A percentile compares a stretch with the other conserved stretches of the same genome.
Conservation (phyloP, 2,888 invertebrate species). For the Cryptosula pallasiana region DNA sequence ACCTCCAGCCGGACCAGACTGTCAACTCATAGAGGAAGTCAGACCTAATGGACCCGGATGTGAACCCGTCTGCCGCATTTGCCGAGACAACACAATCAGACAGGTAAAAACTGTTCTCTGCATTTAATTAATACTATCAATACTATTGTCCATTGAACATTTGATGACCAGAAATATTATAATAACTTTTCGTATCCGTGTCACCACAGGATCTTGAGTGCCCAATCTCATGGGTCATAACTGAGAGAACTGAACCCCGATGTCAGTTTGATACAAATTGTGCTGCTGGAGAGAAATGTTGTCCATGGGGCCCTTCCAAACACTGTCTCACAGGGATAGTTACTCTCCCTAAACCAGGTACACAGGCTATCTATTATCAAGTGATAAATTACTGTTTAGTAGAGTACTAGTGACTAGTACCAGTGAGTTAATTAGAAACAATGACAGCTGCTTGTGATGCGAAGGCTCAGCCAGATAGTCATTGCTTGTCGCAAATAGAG, state of each 20-base stretch:
- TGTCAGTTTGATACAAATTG: neutral
- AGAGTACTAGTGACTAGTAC: no score
- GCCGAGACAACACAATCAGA: neutral
- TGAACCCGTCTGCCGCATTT: neutral
- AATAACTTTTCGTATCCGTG: neutral
- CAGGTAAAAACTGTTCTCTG: no score
- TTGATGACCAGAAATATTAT: no score
- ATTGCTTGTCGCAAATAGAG: no score
- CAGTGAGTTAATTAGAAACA: no score
- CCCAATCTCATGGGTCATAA: neutral
- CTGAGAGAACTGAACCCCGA: neutral
- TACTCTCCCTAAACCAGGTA: neutral
- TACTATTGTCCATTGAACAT: no score
- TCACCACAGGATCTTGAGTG: neutral
- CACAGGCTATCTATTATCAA: neutral
- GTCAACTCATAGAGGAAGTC: neutral
- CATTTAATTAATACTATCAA: no score
- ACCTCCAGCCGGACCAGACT: neutral
- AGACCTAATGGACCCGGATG: conserved; percentile 3
- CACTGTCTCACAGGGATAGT: neutral
- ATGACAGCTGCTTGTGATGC: no score
- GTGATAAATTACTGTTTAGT: neutral
- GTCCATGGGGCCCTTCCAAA: neutral
- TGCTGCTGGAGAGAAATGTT: neutral
- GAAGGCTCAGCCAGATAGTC: no score